Evolutionary conservation across 1,140 invertebrate species (phyloP), one percentile per base, ranked within the genome.

Genomic region (Zaprionus ornatus): DNA sequence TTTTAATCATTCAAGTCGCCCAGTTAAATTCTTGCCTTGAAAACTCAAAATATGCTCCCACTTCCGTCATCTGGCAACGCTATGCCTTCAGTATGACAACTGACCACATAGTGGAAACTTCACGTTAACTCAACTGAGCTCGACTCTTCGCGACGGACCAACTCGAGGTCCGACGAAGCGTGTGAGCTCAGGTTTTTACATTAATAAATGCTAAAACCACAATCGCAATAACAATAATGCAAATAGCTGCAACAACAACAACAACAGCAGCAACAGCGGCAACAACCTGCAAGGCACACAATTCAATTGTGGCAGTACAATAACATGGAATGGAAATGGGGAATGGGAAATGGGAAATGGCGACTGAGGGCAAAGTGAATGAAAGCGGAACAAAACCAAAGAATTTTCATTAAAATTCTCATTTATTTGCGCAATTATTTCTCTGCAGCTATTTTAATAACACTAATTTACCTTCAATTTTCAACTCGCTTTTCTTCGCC

Each of bases 351-450:
- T 19, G 55, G 32, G n/a, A 21, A 17, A 6, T 10, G 23, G 12
- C 40, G 45, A 50, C 45, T 12, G 29, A 29, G 29, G 27, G 66
- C 45, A 62, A 60, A 52, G 66, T 68, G 37, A 70, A 57, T 19
- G 27, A 50, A 35, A 74, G 32, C 40, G 27, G 19, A 19, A 67
- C 67, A 57, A 79, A 82, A 83, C 80, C 83, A 87, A 87, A 74
- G 83, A 83, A 80, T 83, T 83, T 87, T 87, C 80, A 87, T 87
- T 87, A 90, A 85, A 88, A 84, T 81, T 84, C 83, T 88, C 85
- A 88, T 88, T 88, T 82, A 88, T 79, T 79, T 84, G 74, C 78
- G 82, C 85, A 90, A 90, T 90, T 90, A 90, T 85, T 90, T 82
- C 79, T 75, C 73, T 80, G 86, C 82, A 90, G 71, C 79, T 70